Evolutionary conservation across 2,888 invertebrate genomes (phyloP), one percentile per base, ranked within the genome.

Genomic region (Habrosyne pyritoides): DNA sequence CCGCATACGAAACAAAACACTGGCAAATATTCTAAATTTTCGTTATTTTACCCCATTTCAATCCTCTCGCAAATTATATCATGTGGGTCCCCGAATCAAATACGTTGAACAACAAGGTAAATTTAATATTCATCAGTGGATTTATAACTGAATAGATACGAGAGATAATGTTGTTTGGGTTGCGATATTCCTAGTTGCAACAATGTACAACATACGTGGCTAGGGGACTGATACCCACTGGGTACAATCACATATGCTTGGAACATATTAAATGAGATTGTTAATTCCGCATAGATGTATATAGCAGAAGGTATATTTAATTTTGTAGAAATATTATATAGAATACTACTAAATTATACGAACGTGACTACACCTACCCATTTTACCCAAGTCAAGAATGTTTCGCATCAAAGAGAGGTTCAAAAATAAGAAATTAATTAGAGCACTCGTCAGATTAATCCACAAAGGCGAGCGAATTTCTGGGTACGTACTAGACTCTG

Each of bases 11-110:
- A 77, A 73, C 75, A 71, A 69, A 42, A 42, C 10, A 66, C 66
- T 64, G 60, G 71, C 66, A 79, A 77, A 79, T 81, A 83, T 83
- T 79, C 83, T n/a, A n/a, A 81, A 83, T 86, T 87, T 84, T 75
- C 77, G 79, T 85, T 86, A 86, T 84, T 87, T 86, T 80, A 82
- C 83, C 81, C 79, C 76, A 79, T 81, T n/a, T 80, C 81, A 79
- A 83, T 82, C 66, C 75, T 63, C 67, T 66, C 63, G 62, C 64
- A 79, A 83, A 83, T 86, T 80, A 76, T 72, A 70, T 78, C 71
- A 67, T 60, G 65, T 69, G 67, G 69, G 73, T 8, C 42, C 24
- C 42, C 2, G 74, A 83, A 81, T 75, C 75, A 80, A 81, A 83
- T 71, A 78, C 71, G 67, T 76, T 77, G 82, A 82, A 78, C 75